Evolutionary conservation across 30 jellyfish, hydroid and myxozoan species (phyloP).

Genomic region (Catostylus mosaicus): DNA sequence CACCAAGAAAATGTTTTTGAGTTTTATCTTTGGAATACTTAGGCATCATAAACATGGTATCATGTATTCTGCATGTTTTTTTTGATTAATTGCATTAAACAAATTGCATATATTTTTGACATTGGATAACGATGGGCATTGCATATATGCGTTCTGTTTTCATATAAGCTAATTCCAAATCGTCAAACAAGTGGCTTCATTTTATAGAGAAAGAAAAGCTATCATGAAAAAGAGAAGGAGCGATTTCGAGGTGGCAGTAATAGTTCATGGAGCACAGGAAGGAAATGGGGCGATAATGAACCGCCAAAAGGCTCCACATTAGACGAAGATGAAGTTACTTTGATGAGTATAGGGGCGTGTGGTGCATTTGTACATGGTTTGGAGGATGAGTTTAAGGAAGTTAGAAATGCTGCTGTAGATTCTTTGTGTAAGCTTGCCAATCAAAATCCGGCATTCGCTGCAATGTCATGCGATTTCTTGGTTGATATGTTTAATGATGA

Average conservation of each 20-base stretch:
- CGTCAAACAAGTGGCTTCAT: too few relatives aligned
- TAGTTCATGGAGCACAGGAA: slow-evolving; percentile 89
- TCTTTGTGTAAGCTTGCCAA: slow-evolving; percentile 91
- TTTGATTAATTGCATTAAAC: too few relatives aligned
- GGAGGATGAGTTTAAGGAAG: slow-evolving; percentile 97
- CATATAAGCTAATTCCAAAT: too few relatives aligned
- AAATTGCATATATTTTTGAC: too few relatives aligned
- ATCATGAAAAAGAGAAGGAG: slow-evolving; percentile 78
- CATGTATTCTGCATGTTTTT: too few relatives aligned
- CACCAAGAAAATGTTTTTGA: too few relatives aligned
- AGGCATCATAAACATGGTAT: too few relatives aligned
- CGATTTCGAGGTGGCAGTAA: slow-evolving; percentile 76
- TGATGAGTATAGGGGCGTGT: slow-evolving; percentile 94
- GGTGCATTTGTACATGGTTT: slow-evolving; percentile 93
- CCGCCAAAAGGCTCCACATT: slow-evolving; percentile 20
- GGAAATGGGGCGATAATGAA: slow-evolving; percentile 81
- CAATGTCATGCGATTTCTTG: slow-evolving; percentile 86
- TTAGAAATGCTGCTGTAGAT: slow-evolving; percentile 90
- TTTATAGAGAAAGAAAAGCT: slow-evolving; percentile 82
- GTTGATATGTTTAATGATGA: slow-evolving; percentile 98
- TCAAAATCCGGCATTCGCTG: slow-evolving; percentile 86
- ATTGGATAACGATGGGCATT: too few relatives aligned
- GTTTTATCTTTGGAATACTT: too few relatives aligned
- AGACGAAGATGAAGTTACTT: slow-evolving; percentile 64
- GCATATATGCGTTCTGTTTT: too few relatives aligned